phyloP scores from a whole-genome alignment of 2,113 vertebrate species.

The Oreochromis spilurus region DNA sequence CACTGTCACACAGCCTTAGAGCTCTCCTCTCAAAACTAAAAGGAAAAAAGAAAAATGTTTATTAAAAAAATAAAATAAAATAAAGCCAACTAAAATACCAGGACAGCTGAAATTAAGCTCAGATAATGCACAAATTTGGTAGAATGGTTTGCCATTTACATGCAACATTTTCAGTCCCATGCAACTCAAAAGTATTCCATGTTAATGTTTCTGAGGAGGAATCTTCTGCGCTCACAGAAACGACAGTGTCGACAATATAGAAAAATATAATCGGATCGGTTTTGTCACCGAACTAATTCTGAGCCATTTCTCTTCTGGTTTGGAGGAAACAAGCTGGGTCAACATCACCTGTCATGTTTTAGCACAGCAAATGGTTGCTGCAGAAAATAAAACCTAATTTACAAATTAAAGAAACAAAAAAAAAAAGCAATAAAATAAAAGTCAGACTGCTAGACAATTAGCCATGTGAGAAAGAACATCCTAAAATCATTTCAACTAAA shows the following conservation, averaged over 20 bases:
- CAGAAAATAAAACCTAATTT: conserved; percentile 16
- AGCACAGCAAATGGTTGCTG: conserved; percentile 25
- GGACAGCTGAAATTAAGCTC: conserved; percentile 37
- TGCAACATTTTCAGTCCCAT: conserved; percentile 72
- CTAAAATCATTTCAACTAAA: conserved; percentile 61
- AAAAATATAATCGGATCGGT: conserved; percentile 47
- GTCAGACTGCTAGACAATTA: conserved; percentile 32
- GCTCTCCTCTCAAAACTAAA: conserved; percentile 25
- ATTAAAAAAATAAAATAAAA: background rate
- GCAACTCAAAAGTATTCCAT: conserved; percentile 50
- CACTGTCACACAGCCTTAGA: conserved; percentile 66
- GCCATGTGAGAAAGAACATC: conserved; percentile 68
- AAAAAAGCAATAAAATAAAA: conserved; percentile 40
- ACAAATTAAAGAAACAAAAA: background rate
- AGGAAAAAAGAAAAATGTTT: conserved; percentile 14
- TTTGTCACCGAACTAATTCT: conserved; percentile 36
- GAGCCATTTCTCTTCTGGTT: conserved; percentile 38
- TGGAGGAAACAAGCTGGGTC: conserved; percentile 29
- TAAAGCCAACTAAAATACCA: conserved; percentile 27
- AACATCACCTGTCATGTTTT: background rate
- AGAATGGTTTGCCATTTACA: conserved; percentile 58
- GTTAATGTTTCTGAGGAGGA: conserved; percentile 41
- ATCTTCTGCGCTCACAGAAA: conserved; percentile 40
- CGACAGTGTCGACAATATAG: conserved; percentile 55
- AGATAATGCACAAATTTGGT: conserved; percentile 65